phyloP scores from a whole-genome alignment of 2,113 vertebrate genomes.

The Tachycineta bicolor region DNA sequence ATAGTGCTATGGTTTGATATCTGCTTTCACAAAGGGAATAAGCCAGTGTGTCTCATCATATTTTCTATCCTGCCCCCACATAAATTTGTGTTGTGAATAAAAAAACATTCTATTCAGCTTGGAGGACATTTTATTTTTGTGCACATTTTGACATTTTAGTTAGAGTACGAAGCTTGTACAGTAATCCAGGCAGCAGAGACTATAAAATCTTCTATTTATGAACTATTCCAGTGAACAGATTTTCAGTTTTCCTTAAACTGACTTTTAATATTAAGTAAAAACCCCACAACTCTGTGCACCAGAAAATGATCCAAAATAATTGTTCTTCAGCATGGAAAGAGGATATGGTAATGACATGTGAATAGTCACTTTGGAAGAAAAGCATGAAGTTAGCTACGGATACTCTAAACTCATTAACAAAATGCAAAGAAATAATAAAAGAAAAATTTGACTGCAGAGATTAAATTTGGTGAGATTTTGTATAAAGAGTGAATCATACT shows the following conservation, averaged over 20 bases:
- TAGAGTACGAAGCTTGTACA: neutral
- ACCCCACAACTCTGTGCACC: neutral
- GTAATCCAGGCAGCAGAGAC: neutral
- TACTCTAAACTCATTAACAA: neutral
- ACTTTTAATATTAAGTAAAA: neutral
- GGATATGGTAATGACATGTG: neutral
- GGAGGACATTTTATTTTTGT: constrained; percentile 33
- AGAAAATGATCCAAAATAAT: neutral
- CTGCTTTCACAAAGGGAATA: constrained; percentile 21
- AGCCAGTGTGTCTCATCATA: neutral
- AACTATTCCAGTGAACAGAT: neutral
- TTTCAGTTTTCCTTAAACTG: neutral
- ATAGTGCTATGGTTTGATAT: neutral
- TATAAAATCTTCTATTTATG: neutral
- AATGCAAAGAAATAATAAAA: neutral
- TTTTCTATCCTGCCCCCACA: neutral
- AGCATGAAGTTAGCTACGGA: neutral
- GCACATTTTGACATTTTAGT: constrained; percentile 19
- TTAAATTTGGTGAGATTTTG: neutral
- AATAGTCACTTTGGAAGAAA: neutral
- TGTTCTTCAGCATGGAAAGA: neutral
- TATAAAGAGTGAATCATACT: neutral
- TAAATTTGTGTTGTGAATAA: neutral
- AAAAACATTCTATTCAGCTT: neutral
- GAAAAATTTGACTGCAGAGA: neutral